phyloP scores from a whole-genome alignment of 1,140 invertebrate species.

The Drosophila insularis region DNA sequence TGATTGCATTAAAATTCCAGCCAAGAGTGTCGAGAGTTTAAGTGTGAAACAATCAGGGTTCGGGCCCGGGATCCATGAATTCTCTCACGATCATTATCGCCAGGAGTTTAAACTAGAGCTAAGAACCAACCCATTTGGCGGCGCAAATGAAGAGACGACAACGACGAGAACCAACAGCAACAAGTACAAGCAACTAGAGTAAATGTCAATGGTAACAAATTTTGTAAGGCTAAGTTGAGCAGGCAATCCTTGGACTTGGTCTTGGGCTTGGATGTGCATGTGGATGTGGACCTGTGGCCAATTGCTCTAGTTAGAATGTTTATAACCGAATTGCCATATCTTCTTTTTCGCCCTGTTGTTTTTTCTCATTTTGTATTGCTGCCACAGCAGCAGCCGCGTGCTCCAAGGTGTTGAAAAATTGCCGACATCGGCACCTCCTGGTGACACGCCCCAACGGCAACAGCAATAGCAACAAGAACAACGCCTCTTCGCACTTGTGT shows the following conservation, averaged over 20 bases:
- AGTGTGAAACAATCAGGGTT: conserved; percentile 42
- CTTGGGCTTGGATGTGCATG: background rate
- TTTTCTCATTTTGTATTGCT: conserved; percentile 68
- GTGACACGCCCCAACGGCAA: conserved; percentile 21
- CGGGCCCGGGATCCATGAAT: conserved; percentile 26
- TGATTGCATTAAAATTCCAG: conserved; percentile 66
- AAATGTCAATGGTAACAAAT: conserved; percentile 72
- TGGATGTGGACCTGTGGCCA: background rate
- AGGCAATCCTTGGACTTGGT: conserved; percentile 17
- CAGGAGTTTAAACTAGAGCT: conserved; percentile 1
- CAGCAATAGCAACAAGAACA: conserved; percentile 27
- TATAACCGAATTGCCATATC: conserved; percentile 62
- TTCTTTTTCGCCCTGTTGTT: conserved; percentile 25
- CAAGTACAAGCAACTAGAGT: conserved; percentile 40
- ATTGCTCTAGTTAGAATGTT: conserved; percentile 75
- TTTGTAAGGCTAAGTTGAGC: conserved; percentile 39
- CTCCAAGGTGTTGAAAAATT: conserved; percentile 75
- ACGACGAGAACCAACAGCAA: background rate
- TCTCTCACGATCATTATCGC: conserved; percentile 77
- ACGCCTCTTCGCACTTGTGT: conserved; percentile 66
- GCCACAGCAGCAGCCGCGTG: conserved; percentile 42
- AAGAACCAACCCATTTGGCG: conserved; percentile 42
- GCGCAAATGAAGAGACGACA: conserved; percentile 37
- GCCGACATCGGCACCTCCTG: conserved; percentile 59
- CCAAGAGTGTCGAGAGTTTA: background rate